These are phyloP conservation scores for Rhabditophanes sp. DNA, from an alignment of 2,888 invertebrate genomes.

Conservation along the genomic window DNA sequence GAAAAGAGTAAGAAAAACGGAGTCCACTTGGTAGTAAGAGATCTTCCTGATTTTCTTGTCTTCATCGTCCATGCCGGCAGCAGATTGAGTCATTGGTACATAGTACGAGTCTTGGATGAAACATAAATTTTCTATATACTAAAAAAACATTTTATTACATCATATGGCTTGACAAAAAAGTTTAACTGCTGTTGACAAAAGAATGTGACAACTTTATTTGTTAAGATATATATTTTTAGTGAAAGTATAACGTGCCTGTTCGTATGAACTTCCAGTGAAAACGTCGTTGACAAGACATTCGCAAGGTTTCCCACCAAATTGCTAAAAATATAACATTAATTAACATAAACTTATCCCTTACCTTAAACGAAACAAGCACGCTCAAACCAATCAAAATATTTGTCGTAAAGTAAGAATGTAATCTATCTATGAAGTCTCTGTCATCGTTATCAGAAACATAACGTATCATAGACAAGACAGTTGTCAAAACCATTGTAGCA, in stretches of 20 bases:
- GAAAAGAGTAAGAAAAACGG: slow-evolving; percentile 31
- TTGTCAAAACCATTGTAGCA: slow-evolving; percentile 28
- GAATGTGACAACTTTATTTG: too few relatives aligned
- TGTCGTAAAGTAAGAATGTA: slow-evolving; percentile 31
- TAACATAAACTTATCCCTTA: slow-evolving; percentile 4
- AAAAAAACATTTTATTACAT: slow-evolving; percentile 6
- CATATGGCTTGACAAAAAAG: too few relatives aligned
- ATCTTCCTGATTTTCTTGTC: slow-evolving; percentile 14
- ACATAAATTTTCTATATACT: slow-evolving; percentile 23
- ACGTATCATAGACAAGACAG: slow-evolving; percentile 28
- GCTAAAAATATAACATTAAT: slow-evolving; percentile 11
- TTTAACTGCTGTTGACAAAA: too few relatives aligned
- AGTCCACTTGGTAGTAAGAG: slow-evolving; percentile 26
- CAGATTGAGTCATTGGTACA: slow-evolving; percentile 17
- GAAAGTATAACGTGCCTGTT: slow-evolving; percentile 14
- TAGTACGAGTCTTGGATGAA: slow-evolving; percentile 25
- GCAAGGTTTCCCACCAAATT: slow-evolving; percentile 28
- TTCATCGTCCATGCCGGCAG: slow-evolving; percentile 8
- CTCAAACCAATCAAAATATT: slow-evolving; percentile 23
- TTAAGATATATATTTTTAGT: too few relatives aligned
- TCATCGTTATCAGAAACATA: slow-evolving; percentile 26
- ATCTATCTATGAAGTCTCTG: slow-evolving; percentile 27
- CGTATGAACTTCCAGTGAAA: slow-evolving; percentile 22
- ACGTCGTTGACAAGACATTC: slow-evolving; percentile 29
- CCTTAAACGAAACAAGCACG: slow-evolving; percentile 26